Evolutionary conservation across 2,888 invertebrate genomes (phyloP).

Genomic region (Autographa gamma): DNA sequence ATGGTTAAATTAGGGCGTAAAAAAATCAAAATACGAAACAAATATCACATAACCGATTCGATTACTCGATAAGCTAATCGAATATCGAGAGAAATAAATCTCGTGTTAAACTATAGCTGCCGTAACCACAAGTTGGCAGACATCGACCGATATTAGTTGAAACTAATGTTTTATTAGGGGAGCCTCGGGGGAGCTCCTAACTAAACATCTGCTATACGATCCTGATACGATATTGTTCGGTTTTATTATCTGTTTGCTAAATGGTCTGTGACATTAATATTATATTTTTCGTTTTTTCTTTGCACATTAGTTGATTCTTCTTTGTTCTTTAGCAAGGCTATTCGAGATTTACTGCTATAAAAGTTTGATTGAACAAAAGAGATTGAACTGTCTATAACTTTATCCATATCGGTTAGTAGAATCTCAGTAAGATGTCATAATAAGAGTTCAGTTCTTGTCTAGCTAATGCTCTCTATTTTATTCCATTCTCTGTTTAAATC

Average conservation of each 20-base stretch:
- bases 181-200: conserved; percentile 20
- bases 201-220: conserved; percentile 48
- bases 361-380: no score
- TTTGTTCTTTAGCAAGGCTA: no score
- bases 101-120: conserved; percentile 17
- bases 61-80: conserved; percentile 9
- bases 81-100: conserved; percentile 28
- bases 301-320: background rate
- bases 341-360: no score
- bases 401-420: no score
- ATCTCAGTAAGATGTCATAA: no score
- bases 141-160: conserved; percentile 41
- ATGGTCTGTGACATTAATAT: conserved; percentile 2
- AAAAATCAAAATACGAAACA: background rate
- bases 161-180: conserved; percentile 50
- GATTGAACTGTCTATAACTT: no score
- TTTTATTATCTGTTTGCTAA: conserved; percentile 30
- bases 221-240: conserved; percentile 27
- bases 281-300: background rate
- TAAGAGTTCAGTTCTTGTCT: no score
- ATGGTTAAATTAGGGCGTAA: background rate
- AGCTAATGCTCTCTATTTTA: no score
- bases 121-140: conserved; percentile 28
- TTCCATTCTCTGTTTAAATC: no score
- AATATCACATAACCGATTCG: background rate